These are phyloP conservation scores for Sylvietta virens DNA, from an alignment of 2,113 vertebrate genomes.

Conservation along the genomic window DNA sequence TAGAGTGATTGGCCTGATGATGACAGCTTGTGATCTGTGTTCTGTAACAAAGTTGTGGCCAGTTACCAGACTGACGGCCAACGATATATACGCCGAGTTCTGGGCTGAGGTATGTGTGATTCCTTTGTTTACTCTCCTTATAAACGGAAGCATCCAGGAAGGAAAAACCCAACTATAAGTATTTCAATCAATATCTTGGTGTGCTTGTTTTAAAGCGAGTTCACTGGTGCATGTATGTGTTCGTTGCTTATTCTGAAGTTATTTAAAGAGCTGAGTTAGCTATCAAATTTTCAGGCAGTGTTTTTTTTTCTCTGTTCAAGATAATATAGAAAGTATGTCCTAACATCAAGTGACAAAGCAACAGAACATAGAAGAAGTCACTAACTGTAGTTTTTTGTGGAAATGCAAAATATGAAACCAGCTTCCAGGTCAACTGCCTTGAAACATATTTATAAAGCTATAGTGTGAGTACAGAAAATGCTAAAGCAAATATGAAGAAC, in stretches of 20 bases:
- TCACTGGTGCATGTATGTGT: not conserved
- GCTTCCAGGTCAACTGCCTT: not conserved
- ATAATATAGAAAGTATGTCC: not conserved
- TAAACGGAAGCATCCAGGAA: not conserved
- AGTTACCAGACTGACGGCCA: slow-evolving; percentile 89
- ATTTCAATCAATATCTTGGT: not conserved
- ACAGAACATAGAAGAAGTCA: not conserved
- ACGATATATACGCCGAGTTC: slow-evolving; percentile 98
- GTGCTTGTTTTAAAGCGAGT: not conserved
- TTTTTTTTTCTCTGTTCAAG: not conserved
- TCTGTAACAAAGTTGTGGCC: slow-evolving; percentile 97
- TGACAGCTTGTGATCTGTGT: slow-evolving; percentile 98
- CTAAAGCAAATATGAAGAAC: not conserved
- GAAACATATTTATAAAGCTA: not conserved
- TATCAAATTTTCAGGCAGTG: not conserved
- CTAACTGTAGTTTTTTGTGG: not conserved
- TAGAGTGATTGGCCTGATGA: slow-evolving; percentile 96
- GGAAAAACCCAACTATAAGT: not conserved
- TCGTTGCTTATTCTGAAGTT: not conserved
- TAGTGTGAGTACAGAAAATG: not conserved
- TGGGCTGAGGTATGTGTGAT: slow-evolving; percentile 89
- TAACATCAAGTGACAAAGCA: not conserved
- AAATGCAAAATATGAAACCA: not conserved
- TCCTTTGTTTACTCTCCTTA: not conserved
- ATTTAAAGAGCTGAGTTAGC: not conserved